These are phyloP conservation scores for Hemitrygon akajei DNA, from an alignment of 2,797 vertebrate genomes.

Conservation along the genomic window DNA sequence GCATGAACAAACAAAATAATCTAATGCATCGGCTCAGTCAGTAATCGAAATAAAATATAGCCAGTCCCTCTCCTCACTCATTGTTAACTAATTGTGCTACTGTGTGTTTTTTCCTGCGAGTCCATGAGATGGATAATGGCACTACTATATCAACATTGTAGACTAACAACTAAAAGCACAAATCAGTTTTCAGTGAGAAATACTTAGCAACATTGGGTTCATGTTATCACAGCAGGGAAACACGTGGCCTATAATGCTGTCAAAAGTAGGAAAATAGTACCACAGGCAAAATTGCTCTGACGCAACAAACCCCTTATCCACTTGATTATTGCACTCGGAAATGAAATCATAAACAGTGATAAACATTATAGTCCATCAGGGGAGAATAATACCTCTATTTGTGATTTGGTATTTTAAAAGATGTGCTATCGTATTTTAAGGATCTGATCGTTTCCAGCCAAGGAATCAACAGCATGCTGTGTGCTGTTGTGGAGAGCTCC, in stretches of 20 bases:
- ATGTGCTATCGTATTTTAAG: not conserved
- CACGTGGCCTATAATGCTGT: too few species aligned
- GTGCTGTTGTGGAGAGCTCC: not conserved
- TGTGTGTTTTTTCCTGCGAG: not conserved
- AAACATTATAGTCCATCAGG: not conserved
- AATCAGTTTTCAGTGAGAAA: not conserved
- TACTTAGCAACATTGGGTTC: not conserved
- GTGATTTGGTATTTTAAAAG: not conserved
- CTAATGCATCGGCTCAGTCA: conserved; percentile 49
- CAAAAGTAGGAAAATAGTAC: not conserved
- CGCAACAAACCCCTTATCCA: not conserved
- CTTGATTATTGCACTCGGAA: not conserved
- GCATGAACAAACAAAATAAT: conserved; percentile 45
- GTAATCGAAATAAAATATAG: conserved; percentile 46
- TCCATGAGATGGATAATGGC: not conserved
- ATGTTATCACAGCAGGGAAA: not conserved
- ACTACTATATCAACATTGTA: not conserved
- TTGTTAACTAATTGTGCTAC: not conserved
- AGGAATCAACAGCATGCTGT: not conserved
- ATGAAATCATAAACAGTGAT: not conserved
- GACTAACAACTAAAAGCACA: not conserved
- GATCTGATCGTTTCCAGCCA: not conserved
- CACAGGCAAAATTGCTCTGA: not conserved
- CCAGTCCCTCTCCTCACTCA: conserved; percentile 14
- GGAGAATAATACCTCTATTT: not conserved